Evolutionary conservation across 2,888 invertebrate species (phyloP), one percentile per base, ranked within the genome.

Genomic region (Phlogophora meticulosa): DNA sequence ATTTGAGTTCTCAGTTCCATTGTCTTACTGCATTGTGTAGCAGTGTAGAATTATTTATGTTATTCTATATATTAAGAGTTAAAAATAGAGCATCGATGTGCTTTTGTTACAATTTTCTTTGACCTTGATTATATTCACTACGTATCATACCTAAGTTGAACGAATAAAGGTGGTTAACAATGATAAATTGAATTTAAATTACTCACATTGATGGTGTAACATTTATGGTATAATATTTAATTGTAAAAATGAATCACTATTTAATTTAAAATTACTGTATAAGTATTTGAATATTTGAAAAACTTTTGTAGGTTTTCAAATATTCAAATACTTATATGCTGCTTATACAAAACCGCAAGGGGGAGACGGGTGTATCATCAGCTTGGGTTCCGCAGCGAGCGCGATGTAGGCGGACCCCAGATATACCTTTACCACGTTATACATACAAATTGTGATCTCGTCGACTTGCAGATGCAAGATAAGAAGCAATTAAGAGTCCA

Each of bases 401-500:
- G 38, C 22, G 28, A 2, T 17, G 80, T 48, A 76, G 75, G 75
- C 76, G 76, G 68, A 60, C 42, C 38, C 60, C 43, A 51, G 28
- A 45, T 38, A 28, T 22, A 48, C 24, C 32, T 11, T 36, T 38
- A 61, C 63, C 58, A 51, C 52, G 58, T 80, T 84, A 68, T 62
- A 59, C 63, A 83, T 81, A 83, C 83, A 86, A 90, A 87, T 88
- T 89, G 89, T 85, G 89, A 87, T 87, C 87, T 87, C 84, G 76
- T 67, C 86, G 90, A 91, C 88, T 85, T 87, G 82, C 82, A 84
- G 89, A 82, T 80, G 17, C 24, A 17, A 70, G 82, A 91, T 92
- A 90, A 90, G 86, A 87, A 85, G 87, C 87, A 90, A 92, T 92
- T 91, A 92, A 89, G 85, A 77, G 55, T 80, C 81, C 76, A 83